Conservation (phyloP, 2,888 invertebrate genomes). For the Cheilosia vernalis region DNA sequence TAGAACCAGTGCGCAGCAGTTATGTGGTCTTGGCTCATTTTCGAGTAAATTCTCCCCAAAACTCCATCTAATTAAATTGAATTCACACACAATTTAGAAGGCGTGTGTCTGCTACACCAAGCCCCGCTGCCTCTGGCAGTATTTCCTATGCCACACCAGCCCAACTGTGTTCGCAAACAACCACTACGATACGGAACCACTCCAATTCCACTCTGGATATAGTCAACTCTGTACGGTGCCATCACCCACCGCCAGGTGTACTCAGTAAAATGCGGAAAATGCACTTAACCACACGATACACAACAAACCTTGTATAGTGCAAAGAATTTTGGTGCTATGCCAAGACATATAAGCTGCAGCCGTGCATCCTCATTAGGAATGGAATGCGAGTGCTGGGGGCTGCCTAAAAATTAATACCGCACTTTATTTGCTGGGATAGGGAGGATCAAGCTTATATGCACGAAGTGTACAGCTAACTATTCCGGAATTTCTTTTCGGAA, state of each 20-base stretch:
- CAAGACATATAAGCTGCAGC: conserved; percentile 59
- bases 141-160: conserved; percentile 27
- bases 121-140: not conserved
- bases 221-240: conserved; percentile 21
- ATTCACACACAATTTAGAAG: conserved; percentile 57
- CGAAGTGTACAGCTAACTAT: conserved; percentile 37
- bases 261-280: conserved; percentile 60
- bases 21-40: conserved; percentile 62
- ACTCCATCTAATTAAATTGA: conserved; percentile 68
- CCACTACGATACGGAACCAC: conserved; percentile 12
- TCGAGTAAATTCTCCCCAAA: conserved; percentile 48
- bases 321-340: conserved; percentile 65
- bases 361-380: conserved; percentile 63
- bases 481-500: conserved; percentile 5
- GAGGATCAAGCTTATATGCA: conserved; percentile 43
- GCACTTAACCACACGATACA: conserved; percentile 63
- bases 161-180: conserved; percentile 29
- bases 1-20: conserved; percentile 64
- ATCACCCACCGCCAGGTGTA: conserved; percentile 43
- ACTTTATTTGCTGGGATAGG: conserved; percentile 49
- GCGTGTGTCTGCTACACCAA: conserved; percentile 31
- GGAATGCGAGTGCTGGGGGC: conserved; percentile 17
- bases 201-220: conserved; percentile 20
- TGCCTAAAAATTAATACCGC: conserved; percentile 59
- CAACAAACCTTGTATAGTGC: conserved; percentile 45